Conservation (phyloP, 64 coral and sea anemone species). For the Montipora sp. region DNA sequence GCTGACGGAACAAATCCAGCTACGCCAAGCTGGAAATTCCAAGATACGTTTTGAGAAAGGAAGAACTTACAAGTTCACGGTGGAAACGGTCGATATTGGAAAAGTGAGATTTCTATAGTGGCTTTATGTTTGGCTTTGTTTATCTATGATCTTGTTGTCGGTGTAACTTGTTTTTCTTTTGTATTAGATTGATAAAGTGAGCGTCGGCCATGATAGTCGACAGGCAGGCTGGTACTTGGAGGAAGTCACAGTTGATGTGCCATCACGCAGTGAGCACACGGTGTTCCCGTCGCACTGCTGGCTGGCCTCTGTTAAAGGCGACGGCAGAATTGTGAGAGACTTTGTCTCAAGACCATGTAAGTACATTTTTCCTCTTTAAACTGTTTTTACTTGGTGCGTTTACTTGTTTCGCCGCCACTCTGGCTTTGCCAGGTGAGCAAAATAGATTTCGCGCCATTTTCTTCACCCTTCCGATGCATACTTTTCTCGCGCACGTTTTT, state of each 20-base stretch:
- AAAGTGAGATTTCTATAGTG: conserved; percentile 56
- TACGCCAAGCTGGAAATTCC: conserved; percentile 85
- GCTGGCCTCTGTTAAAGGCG: conserved; percentile 75
- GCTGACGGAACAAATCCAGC: conserved; percentile 94
- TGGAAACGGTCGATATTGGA: conserved; percentile 94
- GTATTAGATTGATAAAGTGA: conserved; percentile 81
- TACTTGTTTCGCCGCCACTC: too few species aligned
- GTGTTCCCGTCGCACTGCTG: conserved; percentile 91
- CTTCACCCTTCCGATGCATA: too few species aligned
- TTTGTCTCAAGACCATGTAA: conserved; percentile 72
- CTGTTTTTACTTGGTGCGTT: neutral
- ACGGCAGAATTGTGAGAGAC: conserved; percentile 86
- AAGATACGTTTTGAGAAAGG: conserved; percentile 96
- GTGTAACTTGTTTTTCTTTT: neutral
- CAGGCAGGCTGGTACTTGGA: conserved; percentile 86
- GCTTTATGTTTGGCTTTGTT: neutral
- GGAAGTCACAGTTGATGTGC: conserved; percentile 92
- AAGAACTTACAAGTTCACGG: conserved; percentile 96
- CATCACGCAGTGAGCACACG: conserved; percentile 80
- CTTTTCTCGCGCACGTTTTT: neutral
- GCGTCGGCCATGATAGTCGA: conserved; percentile 81
- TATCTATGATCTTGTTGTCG: neutral
- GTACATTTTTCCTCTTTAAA: neutral
- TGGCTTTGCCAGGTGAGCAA: too few species aligned
- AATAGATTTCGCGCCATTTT: too few species aligned